A percentile compares a stretch with the other conserved stretches of the same genome.
These are phyloP conservation scores for Tragelaphus buxtoni DNA, from an alignment of 2,113 vertebrate species.

Conservation along the genomic window DNA sequence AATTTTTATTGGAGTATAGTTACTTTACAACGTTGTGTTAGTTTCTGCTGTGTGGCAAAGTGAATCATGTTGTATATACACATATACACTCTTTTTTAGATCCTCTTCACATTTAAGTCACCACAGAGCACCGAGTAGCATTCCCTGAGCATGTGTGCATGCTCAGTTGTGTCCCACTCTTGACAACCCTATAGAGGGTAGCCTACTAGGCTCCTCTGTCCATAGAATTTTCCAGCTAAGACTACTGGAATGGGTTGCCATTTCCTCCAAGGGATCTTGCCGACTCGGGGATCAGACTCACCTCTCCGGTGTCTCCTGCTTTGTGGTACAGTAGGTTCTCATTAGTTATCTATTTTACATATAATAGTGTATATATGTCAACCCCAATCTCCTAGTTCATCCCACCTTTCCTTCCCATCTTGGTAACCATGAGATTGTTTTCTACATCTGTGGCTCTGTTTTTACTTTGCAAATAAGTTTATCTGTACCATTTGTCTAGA, in stretches of 20 bases:
- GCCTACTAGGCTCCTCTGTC: not conserved
- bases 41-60: not conserved
- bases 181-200: not conserved
- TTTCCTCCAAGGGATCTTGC: not conserved
- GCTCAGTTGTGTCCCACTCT: not conserved
- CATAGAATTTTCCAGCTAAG: not conserved
- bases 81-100: not conserved
- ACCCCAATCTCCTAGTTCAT: not conserved
- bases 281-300: not conserved
- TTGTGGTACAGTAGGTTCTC: not conserved
- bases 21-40: not conserved
- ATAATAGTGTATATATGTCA: not conserved
- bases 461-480: not conserved
- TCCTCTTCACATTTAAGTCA: not conserved
- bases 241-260: not conserved
- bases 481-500: not conserved
- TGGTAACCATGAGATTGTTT: not conserved
- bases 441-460: not conserved
- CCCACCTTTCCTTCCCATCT: not conserved
- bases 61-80: not conserved
- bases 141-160: rapidly evolving
- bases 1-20: not conserved
- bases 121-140: not conserved
- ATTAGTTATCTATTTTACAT: not conserved
- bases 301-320: not conserved